Evolutionary conservation across 2,888 invertebrate genomes (phyloP).

Genomic region (Colletes collaris): DNA sequence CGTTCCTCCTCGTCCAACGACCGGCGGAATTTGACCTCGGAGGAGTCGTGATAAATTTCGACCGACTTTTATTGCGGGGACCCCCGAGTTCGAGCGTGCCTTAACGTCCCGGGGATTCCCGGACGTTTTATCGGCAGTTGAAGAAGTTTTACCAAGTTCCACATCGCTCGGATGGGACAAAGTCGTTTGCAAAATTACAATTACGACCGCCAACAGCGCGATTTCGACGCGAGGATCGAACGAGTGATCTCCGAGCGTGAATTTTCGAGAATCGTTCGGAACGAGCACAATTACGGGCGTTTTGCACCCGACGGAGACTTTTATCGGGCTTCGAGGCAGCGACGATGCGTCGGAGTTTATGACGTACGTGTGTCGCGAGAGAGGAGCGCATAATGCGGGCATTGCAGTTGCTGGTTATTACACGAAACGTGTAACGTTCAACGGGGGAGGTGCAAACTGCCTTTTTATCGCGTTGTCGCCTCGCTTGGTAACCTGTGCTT

Average conservation of each 20-base stretch:
- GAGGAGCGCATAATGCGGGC: slow-evolving; percentile 29
- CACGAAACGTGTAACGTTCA: slow-evolving; percentile 12
- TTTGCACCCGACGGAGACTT: not conserved
- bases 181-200: slow-evolving; percentile 4
- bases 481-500: not conserved
- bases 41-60: slow-evolving; percentile 33
- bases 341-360: not conserved
- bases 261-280: slow-evolving; percentile 16
- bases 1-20: slow-evolving; percentile 7
- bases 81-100: not conserved
- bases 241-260: not conserved
- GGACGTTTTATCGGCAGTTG: slow-evolving; percentile 30
- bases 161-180: slow-evolving; percentile 19
- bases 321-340: slow-evolving; percentile 12
- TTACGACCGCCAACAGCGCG: no score
- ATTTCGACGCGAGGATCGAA: no score
- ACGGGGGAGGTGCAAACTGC: slow-evolving; percentile 11
- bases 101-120: slow-evolving; percentile 15
- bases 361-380: slow-evolving; percentile 3
- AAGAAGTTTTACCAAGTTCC: slow-evolving; percentile 33
- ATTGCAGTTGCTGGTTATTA: slow-evolving; percentile 21
- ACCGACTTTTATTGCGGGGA: slow-evolving; percentile 26
- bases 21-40: not conserved
- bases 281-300: slow-evolving; percentile 20
- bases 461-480: slow-evolving; percentile 24